These are phyloP conservation scores for Calyptomena viridis DNA, from an alignment of 2,113 vertebrate genomes.

Conservation along the genomic window DNA sequence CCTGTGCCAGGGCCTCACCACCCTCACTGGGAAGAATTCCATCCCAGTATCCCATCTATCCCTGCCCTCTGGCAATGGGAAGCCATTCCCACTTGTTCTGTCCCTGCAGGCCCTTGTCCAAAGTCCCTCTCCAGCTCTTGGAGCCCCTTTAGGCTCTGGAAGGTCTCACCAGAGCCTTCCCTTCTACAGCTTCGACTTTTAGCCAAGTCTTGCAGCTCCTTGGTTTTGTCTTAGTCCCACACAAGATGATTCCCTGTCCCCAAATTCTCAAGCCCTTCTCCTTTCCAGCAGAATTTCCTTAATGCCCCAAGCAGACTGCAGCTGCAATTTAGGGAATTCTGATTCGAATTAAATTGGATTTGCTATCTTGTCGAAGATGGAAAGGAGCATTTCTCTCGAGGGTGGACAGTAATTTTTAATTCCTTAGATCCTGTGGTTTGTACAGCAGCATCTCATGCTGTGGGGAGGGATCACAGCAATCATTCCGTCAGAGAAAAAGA, in stretches of 20 bases:
- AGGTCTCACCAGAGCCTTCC: background rate
- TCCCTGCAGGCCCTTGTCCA: background rate
- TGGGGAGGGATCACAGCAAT: background rate
- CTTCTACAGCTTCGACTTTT: background rate
- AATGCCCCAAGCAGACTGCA: background rate
- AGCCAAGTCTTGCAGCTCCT: background rate
- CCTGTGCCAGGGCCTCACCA: background rate
- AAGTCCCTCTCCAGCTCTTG: background rate
- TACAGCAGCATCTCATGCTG: background rate
- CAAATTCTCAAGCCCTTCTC: background rate
- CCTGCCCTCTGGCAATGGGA: background rate
- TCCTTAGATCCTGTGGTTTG: background rate
- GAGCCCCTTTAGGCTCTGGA: fast-evolving
- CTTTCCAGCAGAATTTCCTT: background rate
- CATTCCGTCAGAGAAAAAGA: background rate
- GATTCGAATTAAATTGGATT: background rate
- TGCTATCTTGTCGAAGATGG: background rate
- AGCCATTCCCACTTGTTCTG: background rate
- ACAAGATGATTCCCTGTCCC: background rate
- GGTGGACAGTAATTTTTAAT: background rate
- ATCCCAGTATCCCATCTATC: fast-evolving
- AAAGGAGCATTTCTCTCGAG: background rate
- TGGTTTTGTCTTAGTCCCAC: background rate
- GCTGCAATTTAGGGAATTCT: background rate
- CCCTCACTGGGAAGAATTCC: background rate